Evolutionary conservation across 2,797 vertebrate genomes (phyloP), one percentile per base, ranked within the genome.

Genomic region (Sitta carolinensis): DNA sequence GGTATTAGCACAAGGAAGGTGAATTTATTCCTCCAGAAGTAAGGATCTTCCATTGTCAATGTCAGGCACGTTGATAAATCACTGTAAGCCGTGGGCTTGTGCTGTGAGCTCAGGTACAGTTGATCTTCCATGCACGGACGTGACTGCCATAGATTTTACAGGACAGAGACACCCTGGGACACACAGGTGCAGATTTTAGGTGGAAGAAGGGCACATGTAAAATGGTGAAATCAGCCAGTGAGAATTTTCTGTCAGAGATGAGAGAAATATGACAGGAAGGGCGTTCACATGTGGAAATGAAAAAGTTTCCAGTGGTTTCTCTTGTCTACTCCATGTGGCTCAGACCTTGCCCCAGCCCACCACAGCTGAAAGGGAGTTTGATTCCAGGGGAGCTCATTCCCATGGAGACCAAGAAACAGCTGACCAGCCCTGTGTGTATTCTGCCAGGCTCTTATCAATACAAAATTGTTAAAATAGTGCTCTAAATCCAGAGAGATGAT

Each of bases 101-200:
- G 40, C 57, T 80, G 20, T 64, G 47, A 84, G 18, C 45, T 78
- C 34, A 32, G n/a, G 32, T 27, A 3, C 32, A 55, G 48, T 6
- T 79, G 16, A 40, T 75, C 15, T 9, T 54, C 30, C 15, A 7
- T 26, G 18, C 5, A 6, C 7, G 43, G 36, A 38, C 0, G 0
- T 76, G 61, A 51, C 15, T 59, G 63, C 16, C 32, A 8, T 4
- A 22, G 34, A 2, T 10, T 82, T 58, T 15, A 51, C 9, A 36
- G 48, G 59, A 80, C 18, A 77, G 22, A 32, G 17, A 18, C 3
- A 13, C 12, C 10, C 36, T 36, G 51, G 27, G 10, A 61, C 7
- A 6, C 10, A 5, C 12, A 48, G 32, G 16, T 61, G 81, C 42
- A 13, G 20, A 16, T 57, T 75, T 78, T 11, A 68, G 11, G 21